phyloP scores from a whole-genome alignment of 2,797 vertebrate genomes.

The Spondyliosoma cantharus region DNA sequence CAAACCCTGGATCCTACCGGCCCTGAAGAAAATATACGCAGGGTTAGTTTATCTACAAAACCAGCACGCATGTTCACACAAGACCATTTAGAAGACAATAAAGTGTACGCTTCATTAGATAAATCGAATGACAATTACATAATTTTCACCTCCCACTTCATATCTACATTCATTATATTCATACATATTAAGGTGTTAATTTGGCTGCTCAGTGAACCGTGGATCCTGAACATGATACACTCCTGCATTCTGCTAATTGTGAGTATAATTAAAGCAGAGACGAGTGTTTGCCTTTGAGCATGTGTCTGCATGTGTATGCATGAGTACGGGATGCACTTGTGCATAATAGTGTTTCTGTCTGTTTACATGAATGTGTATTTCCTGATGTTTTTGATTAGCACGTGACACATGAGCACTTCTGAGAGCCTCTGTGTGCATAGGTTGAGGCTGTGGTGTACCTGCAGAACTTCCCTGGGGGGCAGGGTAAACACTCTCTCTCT shows the following conservation, averaged over 20 bases:
- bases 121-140: slow-evolving; percentile 31
- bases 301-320: slow-evolving; percentile 13
- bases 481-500: slow-evolving; percentile 88
- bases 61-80: background rate
- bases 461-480: slow-evolving; percentile 91
- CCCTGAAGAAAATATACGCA: slow-evolving; percentile 77
- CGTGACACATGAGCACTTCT: background rate
- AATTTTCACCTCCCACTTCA: slow-evolving; percentile 11
- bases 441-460: slow-evolving; percentile 75
- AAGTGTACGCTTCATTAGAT: slow-evolving; percentile 26
- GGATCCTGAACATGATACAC: slow-evolving; percentile 31
- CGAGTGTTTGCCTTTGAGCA: slow-evolving; percentile 36
- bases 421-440: background rate
- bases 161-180: slow-evolving; percentile 35
- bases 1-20: slow-evolving; percentile 85
- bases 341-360: background rate
- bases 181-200: slow-evolving; percentile 48
- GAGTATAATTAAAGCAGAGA: slow-evolving; percentile 44
- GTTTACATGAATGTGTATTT: background rate
- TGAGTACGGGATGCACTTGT: background rate
- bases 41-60: slow-evolving; percentile 3
- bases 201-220: slow-evolving; percentile 52
- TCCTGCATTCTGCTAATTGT: slow-evolving; percentile 31
- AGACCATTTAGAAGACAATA: slow-evolving; percentile 14
- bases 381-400: background rate